phyloP scores from a whole-genome alignment of 2,113 vertebrate genomes.

The Myanophis thanlyinensis region DNA sequence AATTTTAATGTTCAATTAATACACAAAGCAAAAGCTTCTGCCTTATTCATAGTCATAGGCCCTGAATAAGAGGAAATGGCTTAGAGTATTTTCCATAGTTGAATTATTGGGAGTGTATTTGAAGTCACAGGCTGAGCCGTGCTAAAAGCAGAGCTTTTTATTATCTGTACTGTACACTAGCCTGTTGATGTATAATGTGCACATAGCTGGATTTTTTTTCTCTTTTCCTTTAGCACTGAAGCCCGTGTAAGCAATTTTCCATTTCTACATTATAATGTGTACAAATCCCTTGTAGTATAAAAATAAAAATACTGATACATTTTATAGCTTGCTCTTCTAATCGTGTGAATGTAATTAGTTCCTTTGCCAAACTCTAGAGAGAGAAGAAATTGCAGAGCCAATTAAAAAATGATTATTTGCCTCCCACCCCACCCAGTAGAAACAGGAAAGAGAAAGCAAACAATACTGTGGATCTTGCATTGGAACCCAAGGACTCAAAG shows the following conservation, averaged over 20 bases:
- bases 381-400: neutral
- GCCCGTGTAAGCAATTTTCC: neutral
- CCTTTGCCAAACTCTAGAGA: neutral
- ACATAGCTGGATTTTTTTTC: neutral
- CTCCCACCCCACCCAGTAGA: too few relatives aligned
- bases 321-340: neutral
- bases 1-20: neutral
- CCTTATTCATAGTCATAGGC: neutral
- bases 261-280: neutral
- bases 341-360: neutral
- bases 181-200: neutral
- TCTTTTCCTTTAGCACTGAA: neutral
- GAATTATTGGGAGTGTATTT: neutral
- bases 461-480: neutral
- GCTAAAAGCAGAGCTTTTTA: neutral
- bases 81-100: neutral
- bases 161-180: neutral
- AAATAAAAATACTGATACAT: neutral
- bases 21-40: neutral
- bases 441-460: neutral
- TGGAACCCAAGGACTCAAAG: neutral
- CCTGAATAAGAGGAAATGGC: neutral
- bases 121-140: neutral
- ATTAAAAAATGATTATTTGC: neutral
- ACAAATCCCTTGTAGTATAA: neutral